Evolutionary conservation across 2,888 invertebrate genomes (phyloP), one percentile per base, ranked within the genome.

Genomic region (Orchesellides sinensis): DNA sequence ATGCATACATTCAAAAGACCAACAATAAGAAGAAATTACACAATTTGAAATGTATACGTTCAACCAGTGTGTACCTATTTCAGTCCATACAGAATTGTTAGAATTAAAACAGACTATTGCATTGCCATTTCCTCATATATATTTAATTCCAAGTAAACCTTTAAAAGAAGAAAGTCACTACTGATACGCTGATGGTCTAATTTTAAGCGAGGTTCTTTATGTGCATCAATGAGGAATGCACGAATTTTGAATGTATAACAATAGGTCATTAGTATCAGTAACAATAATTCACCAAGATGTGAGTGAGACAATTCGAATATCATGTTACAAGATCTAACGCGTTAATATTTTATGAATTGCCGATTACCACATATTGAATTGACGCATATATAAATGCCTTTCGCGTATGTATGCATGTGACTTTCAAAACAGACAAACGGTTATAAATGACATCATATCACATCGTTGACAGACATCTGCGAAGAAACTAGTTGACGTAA

Each of bases 201-300:
- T 40, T 40, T 40, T 40, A 5, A 5, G 10, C n/a, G 14, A 6
- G 32, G 10, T 32, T 32, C 40, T 40, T 2, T 40, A 40, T 32
- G 32, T 32, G 10, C 47, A 47, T 47, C n/a, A n/a, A 21, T 19
- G 12, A 17, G 19, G 8, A 49, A 49, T 17, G 49, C 6, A 49
- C 19, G 17, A 6, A 8, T 19, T 21, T 17, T 8, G 17, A 8
- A 49, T 19, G 19, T 23, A 40, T n/a, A 54, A 54, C 54, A 54
- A 54, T 54, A 10, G 54, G 54, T 21, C 21, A 54, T 54, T 54
- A 54, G 54, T 47, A 47, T 47, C 47, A 47, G 47, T 47, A 47
- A 5, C 54, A 54, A n/a, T 54, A 54, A 23, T 54, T 5, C 52
- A 54, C 25, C 21, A 54, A 54, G n/a, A n/a, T n/a, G n/a, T n/a